Conservation (phyloP, 2,113 vertebrate genomes). For the Perca schrenkii region DNA sequence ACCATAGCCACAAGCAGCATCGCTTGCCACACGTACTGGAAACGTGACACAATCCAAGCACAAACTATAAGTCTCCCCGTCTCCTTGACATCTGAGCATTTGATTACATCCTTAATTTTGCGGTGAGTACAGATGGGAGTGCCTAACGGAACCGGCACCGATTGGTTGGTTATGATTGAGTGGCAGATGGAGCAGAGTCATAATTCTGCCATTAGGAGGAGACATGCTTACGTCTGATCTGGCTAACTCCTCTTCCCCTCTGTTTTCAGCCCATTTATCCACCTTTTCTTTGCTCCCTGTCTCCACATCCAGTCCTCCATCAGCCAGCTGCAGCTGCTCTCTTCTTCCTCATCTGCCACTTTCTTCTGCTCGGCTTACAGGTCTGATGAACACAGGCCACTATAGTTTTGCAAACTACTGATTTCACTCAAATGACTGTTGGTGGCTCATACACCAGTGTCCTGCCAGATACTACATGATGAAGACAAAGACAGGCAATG, state of each 20-base stretch:
- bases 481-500: neutral
- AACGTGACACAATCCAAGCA: constrained; percentile 2
- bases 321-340: constrained; percentile 58
- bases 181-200: constrained; percentile 76
- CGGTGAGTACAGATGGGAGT: constrained; percentile 70
- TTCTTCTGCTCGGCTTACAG: constrained; percentile 13
- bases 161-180: constrained; percentile 75
- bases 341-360: constrained; percentile 25
- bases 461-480: neutral
- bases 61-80: neutral
- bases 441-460: neutral
- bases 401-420: constrained; percentile 4
- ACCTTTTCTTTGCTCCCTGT: constrained; percentile 16
- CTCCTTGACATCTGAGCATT: constrained; percentile 55
- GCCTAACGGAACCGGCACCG: constrained; percentile 47
- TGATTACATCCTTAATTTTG: constrained; percentile 56
- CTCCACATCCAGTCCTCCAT: constrained; percentile 21
- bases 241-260: constrained; percentile 10
- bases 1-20: constrained; percentile 18
- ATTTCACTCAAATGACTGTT: constrained; percentile 11
- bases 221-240: constrained; percentile 36
- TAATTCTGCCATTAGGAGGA: constrained; percentile 76
- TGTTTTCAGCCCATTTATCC: neutral
- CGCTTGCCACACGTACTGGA: neutral
- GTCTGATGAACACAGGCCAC: constrained; percentile 19